Base-by-base conservation (phyloP, 2,113 vertebrate species). In the Pardalotus punctatus region DNA sequence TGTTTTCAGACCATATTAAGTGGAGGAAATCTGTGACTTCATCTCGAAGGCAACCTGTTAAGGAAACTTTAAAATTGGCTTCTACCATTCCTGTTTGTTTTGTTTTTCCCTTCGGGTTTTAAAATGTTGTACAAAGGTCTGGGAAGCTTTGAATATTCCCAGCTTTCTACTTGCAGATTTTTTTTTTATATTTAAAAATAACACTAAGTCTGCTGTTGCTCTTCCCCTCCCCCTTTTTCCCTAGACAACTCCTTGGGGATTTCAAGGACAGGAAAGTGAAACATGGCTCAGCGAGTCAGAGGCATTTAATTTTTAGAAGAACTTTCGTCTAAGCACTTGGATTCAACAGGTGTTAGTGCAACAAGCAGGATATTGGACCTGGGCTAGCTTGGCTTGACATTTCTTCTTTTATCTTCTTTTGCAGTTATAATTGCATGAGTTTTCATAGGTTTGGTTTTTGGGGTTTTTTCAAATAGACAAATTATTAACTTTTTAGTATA, bases 181-280 rank as follows among this genome's bases (percentile, higher is more conserved):
- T 94, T 72, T 57, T 27, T 56, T 72, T 74, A 78, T 86, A 92
- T 71, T 92, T 83, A 67, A 94, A 96, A 95, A 86, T 88, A 97
- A 78, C 65, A 84, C n/a, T 25, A 56, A 78, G 28, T 71, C 86
- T 81, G 67, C 71, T 94, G 66, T 86, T 94, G 64, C 22, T 67
- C 27, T 70, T 22, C 33, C 47, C 17, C 10, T 72, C 29, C 53
- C 48, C 31, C 35, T 31, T 66, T 88, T 83, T 62, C 53, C 38
- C 60, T 88, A 40, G 51, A 56, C 11, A 40, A 29, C 18, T 90
- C 82, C 22, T 53, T 64, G 61, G 80, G 80, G 94, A 81, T 84
- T 90, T 94, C 72, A 94, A 71, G 86, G 86, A 67, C 69, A 88
- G 88, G 57, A 79, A 90, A 94, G 61, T 67, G 36, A 93, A 88